Base-by-base conservation (phyloP, 2,888 invertebrate genomes). In the Epirrita christyi region DNA sequence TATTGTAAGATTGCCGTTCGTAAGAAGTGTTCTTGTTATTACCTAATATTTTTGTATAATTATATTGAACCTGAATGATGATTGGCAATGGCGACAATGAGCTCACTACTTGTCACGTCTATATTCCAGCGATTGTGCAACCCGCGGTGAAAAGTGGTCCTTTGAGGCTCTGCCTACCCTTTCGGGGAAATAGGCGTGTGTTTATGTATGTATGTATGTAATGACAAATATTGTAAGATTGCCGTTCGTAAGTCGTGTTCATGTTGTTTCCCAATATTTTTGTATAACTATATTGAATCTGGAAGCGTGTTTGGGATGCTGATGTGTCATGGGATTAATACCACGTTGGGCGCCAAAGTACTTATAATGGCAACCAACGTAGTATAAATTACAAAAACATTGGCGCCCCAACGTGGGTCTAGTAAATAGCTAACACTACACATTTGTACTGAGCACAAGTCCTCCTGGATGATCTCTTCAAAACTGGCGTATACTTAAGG, bases 31-130 rank as follows among this genome's bases (percentile, higher is more conserved):
- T 60, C 58, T 54, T 62, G 44, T 67, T 64, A 59, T 36, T 55
- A 48, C 58, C 54, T 45, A 57, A 63, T 71, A 68, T 67, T 69
- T 74, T 72, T 68, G 59, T 69, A 66, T 10, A 34, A 34, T n/a
- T n/a, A n/a, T 10, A 5, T 64, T 55, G 43, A 51, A 43, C 47
- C 50, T 58, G 21, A n/a, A n/a, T n/a, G n/a, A n/a, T n/a, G n/a
- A n/a, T n/a, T n/a, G n/a, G n/a, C n/a, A n/a, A n/a, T n/a, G n/a
- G n/a, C n/a, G n/a, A n/a, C n/a, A n/a, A n/a, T n/a, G n/a, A n/a
- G n/a, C n/a, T n/a, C n/a, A n/a, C n/a, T n/a, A n/a, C n/a, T n/a
- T n/a, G n/a, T n/a, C n/a, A n/a, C n/a, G n/a, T n/a, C n/a, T n/a
- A n/a, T n/a, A n/a, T n/a, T n/a, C n/a, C n/a, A n/a, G n/a, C n/a